phyloP scores from a whole-genome alignment of 2,797 vertebrate genomes.

The Pachyuromys duprasi region DNA sequence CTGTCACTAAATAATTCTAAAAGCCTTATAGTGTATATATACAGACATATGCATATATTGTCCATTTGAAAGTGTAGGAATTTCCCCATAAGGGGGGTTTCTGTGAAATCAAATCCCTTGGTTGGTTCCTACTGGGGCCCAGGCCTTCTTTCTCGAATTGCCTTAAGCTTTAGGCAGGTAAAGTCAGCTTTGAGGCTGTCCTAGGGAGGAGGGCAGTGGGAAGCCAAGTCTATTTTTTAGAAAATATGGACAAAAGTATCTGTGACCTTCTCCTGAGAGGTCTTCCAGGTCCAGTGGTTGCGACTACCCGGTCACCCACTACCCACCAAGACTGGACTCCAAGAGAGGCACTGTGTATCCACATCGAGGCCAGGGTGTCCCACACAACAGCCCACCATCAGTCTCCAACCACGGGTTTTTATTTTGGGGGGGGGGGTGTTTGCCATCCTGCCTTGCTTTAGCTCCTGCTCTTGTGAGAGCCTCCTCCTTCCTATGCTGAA shows the following conservation, averaged over 20 bases:
- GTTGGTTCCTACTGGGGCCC: rapidly evolving
- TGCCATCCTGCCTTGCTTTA: rapidly evolving
- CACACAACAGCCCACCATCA: neutral
- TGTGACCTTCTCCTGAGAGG: neutral
- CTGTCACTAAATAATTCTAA: rapidly evolving
- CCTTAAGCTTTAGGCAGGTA: neutral
- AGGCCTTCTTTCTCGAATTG: neutral
- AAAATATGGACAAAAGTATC: neutral
- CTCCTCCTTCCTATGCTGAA: neutral
- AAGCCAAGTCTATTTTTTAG: neutral
- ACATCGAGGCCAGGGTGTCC: neutral
- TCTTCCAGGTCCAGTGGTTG: neutral
- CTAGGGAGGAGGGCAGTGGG: neutral
- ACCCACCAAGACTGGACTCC: neutral
- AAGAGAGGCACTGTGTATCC: no score
- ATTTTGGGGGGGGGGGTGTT: neutral
- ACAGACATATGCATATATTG: neutral
- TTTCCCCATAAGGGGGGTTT: neutral
- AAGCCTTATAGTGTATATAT: neutral
- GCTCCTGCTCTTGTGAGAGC: no score
- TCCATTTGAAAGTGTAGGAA: neutral
- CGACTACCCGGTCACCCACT: neutral
- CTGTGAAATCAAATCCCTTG: neutral
- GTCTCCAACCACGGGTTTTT: neutral
- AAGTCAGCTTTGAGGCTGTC: neutral